Evolutionary conservation across 2,888 invertebrate genomes (phyloP).

Genomic region (Cylloceria caligata): DNA sequence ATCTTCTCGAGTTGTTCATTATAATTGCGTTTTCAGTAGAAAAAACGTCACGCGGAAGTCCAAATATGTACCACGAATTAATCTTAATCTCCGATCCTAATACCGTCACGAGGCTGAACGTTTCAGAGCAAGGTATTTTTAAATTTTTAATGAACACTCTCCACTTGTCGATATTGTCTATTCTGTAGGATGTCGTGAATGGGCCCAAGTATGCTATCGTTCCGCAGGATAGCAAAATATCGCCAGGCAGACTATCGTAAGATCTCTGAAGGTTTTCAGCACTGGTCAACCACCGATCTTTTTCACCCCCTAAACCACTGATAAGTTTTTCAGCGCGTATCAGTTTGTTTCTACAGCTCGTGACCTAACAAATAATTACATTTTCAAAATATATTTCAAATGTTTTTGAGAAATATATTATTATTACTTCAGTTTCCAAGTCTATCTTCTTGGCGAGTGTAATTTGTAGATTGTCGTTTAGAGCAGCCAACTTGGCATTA

Average conservation of each 20-base stretch:
- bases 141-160: slow-evolving; percentile 88
- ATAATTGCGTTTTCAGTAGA: slow-evolving; percentile 95
- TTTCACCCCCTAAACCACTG: slow-evolving; percentile 93
- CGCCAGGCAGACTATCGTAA: slow-evolving; percentile 94
- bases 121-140: slow-evolving; percentile 91
- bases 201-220: slow-evolving; percentile 96
- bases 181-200: slow-evolving; percentile 90
- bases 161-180: slow-evolving; percentile 89
- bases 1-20: slow-evolving; percentile 91
- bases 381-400: background rate
- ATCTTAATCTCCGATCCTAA: slow-evolving; percentile 95
- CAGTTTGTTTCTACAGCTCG: slow-evolving; percentile 92
- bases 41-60: slow-evolving; percentile 92
- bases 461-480: slow-evolving; percentile 89
- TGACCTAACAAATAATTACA: slow-evolving; percentile 64
- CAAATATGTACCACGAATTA: slow-evolving; percentile 93
- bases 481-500: slow-evolving; percentile 90
- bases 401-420: no score
- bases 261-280: slow-evolving; percentile 91
- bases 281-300: slow-evolving; percentile 92
- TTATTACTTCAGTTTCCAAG: slow-evolving; percentile 90
- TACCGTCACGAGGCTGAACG: slow-evolving; percentile 90
- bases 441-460: slow-evolving; percentile 89
- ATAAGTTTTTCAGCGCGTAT: slow-evolving; percentile 95
- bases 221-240: slow-evolving; percentile 94